Evolutionary conservation across 1,140 invertebrate species (phyloP), one percentile per base, ranked within the genome.

Genomic region (Orussus abietinus): DNA sequence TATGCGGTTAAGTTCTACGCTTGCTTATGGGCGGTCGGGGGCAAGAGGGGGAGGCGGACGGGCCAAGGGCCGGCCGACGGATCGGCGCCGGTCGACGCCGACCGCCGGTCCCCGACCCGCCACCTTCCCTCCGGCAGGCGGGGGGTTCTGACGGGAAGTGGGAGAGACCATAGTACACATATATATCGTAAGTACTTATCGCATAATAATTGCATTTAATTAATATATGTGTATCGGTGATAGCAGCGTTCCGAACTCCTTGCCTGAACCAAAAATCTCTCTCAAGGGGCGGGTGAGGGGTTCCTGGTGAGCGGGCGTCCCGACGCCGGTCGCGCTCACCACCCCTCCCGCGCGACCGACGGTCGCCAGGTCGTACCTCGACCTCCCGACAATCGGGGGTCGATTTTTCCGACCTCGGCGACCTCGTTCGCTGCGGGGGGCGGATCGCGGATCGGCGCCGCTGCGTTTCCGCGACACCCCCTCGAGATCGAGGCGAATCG

Each of bases 91-190:
- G 5, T 12, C 5, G 11, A 5, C n/a, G 5, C n/a, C 14, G 30
- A 12, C 5, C 5, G 14, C 5, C 30, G 30, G n/a, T n/a, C 14
- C 5, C 5, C 5, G 5, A 14, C 11, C n/a, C 5, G 30, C 30
- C 18, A 10, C 10, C 22, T 13, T 36, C 9, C n/a, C n/a, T n/a
- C n/a, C 60, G 41, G 45, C 45, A 38, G 45, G 45, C 41, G 41
- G 51, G 52, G 51, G 31, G 54, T 57, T 57, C 59, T 63, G 60
- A 67, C 60, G 66, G 66, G 64, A 53, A 72, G 70, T 74, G 70
- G 70, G 70, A 74, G 70, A 74, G 70, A 74, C 70, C 70, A 74
- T 74, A 74, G 68, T 72, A 71, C 66, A 72, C 70, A 72, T 73
- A 70, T 69, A 62, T 62, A 69, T 69, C 66, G 69, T 66, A 70